phyloP scores from a whole-genome alignment of 2,113 vertebrate species.

The Poeciliopsis turrubarensis region DNA sequence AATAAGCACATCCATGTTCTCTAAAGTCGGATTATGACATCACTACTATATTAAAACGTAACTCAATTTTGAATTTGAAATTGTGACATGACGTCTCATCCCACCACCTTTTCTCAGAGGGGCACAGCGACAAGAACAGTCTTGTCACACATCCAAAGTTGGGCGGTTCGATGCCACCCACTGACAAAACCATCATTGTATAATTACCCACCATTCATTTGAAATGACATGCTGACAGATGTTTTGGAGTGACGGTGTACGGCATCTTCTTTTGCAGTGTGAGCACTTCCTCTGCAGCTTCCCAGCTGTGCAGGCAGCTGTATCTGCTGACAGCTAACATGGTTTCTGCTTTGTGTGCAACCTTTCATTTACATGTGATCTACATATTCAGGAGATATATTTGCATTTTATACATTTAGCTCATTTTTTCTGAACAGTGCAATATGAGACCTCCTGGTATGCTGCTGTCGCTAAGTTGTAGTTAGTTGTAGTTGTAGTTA shows the following conservation, averaged over 20 bases:
- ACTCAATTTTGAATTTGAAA: neutral
- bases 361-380: constrained; percentile 36
- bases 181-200: constrained; percentile 53
- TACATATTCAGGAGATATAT: constrained; percentile 21
- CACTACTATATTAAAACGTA: neutral
- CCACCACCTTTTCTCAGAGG: constrained; percentile 5
- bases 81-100: constrained; percentile 14
- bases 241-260: constrained; percentile 48
- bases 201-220: constrained; percentile 69
- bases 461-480: too few species aligned
- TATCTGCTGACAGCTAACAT: constrained; percentile 46
- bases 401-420: constrained; percentile 22
- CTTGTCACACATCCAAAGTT: constrained; percentile 23
- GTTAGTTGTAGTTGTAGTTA: too few species aligned
- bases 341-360: constrained; percentile 49
- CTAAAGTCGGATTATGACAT: neutral
- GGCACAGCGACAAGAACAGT: constrained; percentile 4
- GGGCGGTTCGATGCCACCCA: constrained; percentile 31
- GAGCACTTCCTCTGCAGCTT: constrained; percentile 54
- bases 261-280: constrained; percentile 43
- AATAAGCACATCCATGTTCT: neutral
- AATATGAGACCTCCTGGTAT: constrained; percentile 15
- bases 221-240: constrained; percentile 63
- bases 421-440: neutral
- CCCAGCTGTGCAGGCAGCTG: constrained; percentile 69